phyloP scores from a whole-genome alignment of 2,888 invertebrate genomes.

The Calliphora vomitoria region DNA sequence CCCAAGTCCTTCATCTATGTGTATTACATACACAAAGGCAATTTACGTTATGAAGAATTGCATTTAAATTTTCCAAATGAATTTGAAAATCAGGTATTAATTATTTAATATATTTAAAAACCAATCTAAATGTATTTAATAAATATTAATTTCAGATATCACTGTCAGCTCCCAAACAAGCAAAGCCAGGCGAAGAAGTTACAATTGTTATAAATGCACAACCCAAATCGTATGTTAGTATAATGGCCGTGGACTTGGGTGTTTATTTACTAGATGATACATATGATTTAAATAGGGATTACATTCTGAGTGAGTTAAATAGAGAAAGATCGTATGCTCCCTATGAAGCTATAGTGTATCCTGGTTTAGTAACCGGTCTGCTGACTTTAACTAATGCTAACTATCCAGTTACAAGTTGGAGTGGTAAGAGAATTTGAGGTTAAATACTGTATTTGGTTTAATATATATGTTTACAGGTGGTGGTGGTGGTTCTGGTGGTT shows the following conservation, averaged over 20 bases:
- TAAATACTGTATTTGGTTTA: too few species aligned
- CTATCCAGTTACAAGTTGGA: conserved; percentile 76
- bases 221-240: conserved; percentile 92
- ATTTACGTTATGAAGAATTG: conserved; percentile 9
- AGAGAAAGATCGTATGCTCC: background rate
- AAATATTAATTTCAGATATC: conserved; percentile 86
- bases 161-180: conserved; percentile 87
- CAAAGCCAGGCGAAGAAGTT: conserved; percentile 86
- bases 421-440: conserved; percentile 75
- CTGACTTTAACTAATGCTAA: conserved; percentile 82
- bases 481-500: too few species aligned
- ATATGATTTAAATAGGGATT: conserved; percentile 74
- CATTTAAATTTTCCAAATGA: conserved; percentile 24
- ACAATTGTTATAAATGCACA: conserved; percentile 91
- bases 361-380: conserved; percentile 79
- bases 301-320: background rate
- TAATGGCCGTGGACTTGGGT: conserved; percentile 82
- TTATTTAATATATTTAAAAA: background rate
- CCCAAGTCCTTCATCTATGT: conserved; percentile 59
- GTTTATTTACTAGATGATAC: conserved; percentile 49
- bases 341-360: conserved; percentile 2
- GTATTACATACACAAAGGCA: conserved; percentile 57
- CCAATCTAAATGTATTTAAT: background rate
- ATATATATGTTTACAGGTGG: too few species aligned
- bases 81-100: conserved; percentile 58